Evolutionary conservation across 1,140 invertebrate genomes (phyloP).

Genomic region (Campoletis sonorensis): DNA sequence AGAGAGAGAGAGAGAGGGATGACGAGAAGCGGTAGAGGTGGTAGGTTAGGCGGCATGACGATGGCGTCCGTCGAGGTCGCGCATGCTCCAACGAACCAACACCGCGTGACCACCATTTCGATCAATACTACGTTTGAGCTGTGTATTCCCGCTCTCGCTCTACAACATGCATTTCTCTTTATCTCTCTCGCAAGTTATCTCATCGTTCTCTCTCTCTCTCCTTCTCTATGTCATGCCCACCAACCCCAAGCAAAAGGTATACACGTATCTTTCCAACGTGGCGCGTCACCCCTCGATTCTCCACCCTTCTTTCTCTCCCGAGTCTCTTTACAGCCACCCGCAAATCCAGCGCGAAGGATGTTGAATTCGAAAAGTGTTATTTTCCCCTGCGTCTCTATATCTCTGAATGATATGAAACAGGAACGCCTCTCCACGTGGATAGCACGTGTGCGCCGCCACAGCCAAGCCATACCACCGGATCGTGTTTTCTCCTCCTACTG

Average conservation of each 20-base stretch:
- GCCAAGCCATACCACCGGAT: slow-evolving; percentile 19
- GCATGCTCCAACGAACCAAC: slow-evolving; percentile 63
- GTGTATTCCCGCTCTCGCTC: slow-evolving; percentile 37
- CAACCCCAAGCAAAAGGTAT: not conserved
- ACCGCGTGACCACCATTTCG: slow-evolving; percentile 71
- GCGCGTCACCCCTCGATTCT: not conserved
- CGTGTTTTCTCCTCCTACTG: slow-evolving; percentile 32
- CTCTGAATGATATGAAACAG: slow-evolving; percentile 76
- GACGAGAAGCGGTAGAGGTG: slow-evolving; percentile 41
- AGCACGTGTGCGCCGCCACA: slow-evolving; percentile 72
- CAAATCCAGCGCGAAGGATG: slow-evolving; percentile 68
- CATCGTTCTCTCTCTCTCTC: not conserved
- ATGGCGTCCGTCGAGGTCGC: slow-evolving; percentile 74
- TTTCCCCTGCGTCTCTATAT: slow-evolving; percentile 76
- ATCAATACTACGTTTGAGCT: slow-evolving; percentile 71
- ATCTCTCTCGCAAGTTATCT: not conserved
- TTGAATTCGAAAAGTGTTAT: slow-evolving; percentile 77
- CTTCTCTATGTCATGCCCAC: not conserved
- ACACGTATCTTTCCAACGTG: not conserved
- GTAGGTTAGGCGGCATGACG: slow-evolving; percentile 66
- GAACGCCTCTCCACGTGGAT: slow-evolving; percentile 76
- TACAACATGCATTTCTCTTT: not conserved
- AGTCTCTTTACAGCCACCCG: not conserved
- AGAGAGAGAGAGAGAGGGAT: slow-evolving; percentile 1
- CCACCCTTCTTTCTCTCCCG: not conserved